phyloP scores from a whole-genome alignment of 2,888 invertebrate genomes.

The Athripsodes cinereus region DNA sequence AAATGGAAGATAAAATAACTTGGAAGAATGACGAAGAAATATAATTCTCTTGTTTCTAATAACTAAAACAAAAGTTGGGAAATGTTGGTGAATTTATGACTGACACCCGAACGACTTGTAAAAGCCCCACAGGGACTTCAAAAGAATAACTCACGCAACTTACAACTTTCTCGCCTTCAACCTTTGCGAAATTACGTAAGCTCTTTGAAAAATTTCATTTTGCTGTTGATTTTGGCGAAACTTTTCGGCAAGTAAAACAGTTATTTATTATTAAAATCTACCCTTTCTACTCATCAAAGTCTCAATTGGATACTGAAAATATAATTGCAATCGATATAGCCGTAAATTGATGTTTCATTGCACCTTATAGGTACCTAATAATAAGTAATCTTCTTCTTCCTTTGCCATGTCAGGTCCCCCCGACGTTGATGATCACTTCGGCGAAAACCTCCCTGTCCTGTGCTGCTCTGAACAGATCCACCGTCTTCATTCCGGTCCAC shows the following conservation, averaged over 20 bases:
- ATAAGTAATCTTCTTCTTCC: too few relatives aligned
- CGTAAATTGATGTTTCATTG: too few relatives aligned
- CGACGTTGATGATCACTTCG: too few relatives aligned
- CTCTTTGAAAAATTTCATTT: neutral
- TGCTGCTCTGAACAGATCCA: too few relatives aligned
- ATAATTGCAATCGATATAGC: too few relatives aligned
- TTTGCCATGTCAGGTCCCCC: too few relatives aligned
- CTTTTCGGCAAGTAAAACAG: neutral
- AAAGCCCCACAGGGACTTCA: conserved; percentile 19
- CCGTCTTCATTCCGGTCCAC: too few relatives aligned
- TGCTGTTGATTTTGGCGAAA: neutral
- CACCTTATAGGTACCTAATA: too few relatives aligned
- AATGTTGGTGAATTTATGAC: conserved; percentile 21
- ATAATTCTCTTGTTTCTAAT: conserved; percentile 3
- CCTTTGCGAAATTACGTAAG: neutral
- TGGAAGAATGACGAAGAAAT: neutral
- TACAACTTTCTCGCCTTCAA: neutral
- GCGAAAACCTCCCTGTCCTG: too few relatives aligned
- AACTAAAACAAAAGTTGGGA: conserved; percentile 6
- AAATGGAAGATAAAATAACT: neutral
- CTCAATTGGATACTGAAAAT: too few relatives aligned
- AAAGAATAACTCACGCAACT: conserved; percentile 11
- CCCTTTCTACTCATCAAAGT: neutral
- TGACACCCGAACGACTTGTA: conserved; percentile 19
- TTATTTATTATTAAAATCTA: neutral